Evolutionary conservation across 2,113 vertebrate species (phyloP).

Genomic region (Agelaius phoeniceus): DNA sequence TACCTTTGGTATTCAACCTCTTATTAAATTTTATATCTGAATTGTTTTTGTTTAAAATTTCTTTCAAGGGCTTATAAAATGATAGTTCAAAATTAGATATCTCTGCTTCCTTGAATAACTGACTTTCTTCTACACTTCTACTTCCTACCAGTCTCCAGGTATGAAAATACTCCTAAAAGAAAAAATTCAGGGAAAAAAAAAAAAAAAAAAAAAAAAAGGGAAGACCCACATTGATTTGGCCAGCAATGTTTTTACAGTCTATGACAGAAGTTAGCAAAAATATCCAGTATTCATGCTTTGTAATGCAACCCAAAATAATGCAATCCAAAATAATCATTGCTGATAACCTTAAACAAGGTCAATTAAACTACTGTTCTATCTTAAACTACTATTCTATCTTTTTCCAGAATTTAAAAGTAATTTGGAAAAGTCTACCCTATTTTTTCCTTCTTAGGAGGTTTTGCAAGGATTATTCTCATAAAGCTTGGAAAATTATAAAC

Average conservation of each 20-base stretch:
- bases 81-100: neutral
- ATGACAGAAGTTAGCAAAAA: neutral
- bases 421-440: neutral
- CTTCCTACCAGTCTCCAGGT: neutral
- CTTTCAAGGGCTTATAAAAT: neutral
- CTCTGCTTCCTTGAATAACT: neutral
- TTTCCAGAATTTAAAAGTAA: neutral
- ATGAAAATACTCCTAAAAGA: neutral
- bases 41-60: neutral
- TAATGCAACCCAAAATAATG: neutral
- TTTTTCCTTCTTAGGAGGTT: neutral
- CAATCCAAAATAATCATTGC: neutral
- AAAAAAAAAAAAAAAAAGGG: no score
- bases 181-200: accelerated
- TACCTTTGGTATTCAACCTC: neutral
- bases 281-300: neutral
- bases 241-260: neutral
- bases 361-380: neutral
- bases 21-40: neutral
- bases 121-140: neutral
- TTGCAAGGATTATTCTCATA: neutral
- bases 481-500: neutral
- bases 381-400: neutral
- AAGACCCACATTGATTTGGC: neutral
- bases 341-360: neutral